phyloP scores from a whole-genome alignment of 2,797 vertebrate species.

The Amblyraja radiata region DNA sequence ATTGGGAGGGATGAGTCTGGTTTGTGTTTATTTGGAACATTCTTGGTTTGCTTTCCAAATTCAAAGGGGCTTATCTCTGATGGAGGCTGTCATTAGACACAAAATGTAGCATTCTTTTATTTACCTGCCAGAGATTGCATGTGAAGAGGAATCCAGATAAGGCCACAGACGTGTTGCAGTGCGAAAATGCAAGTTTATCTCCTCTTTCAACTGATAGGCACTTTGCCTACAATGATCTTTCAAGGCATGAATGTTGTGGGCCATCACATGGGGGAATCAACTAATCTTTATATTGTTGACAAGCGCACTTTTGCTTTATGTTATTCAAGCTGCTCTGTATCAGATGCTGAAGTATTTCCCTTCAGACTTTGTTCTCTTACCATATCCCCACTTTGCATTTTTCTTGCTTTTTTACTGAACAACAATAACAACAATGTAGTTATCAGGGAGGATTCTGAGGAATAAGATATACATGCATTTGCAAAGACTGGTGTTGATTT shows the following conservation, averaged over 20 bases:
- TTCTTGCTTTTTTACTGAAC: not conserved
- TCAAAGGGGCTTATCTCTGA: constrained; percentile 32
- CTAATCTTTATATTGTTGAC: constrained; percentile 20
- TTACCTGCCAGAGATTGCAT: constrained; percentile 55
- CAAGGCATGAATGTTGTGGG: constrained; percentile 28
- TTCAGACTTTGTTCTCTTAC: not conserved
- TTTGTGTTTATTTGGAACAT: constrained; percentile 18
- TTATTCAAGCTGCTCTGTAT: constrained; percentile 19
- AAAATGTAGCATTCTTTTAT: constrained; percentile 36
- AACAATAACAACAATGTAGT: not conserved
- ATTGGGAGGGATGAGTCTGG: no score
- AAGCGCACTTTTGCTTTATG: constrained; percentile 23
- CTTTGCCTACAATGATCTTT: constrained; percentile 62
- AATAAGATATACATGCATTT: no score
- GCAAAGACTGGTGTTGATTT: no score
- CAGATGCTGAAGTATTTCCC: constrained; percentile 23
- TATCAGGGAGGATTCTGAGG: no score
- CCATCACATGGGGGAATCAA: constrained; percentile 32
- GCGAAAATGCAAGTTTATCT: constrained; percentile 77
- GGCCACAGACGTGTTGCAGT: constrained; percentile 73
- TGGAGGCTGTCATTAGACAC: constrained; percentile 24
- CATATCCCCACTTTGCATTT: no score
- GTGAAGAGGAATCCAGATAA: constrained; percentile 71
- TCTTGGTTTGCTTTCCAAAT: constrained; percentile 33
- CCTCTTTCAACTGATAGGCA: constrained; percentile 70